phyloP scores from a whole-genome alignment of 1,140 invertebrate species.

The Drosophila ironensis region DNA sequence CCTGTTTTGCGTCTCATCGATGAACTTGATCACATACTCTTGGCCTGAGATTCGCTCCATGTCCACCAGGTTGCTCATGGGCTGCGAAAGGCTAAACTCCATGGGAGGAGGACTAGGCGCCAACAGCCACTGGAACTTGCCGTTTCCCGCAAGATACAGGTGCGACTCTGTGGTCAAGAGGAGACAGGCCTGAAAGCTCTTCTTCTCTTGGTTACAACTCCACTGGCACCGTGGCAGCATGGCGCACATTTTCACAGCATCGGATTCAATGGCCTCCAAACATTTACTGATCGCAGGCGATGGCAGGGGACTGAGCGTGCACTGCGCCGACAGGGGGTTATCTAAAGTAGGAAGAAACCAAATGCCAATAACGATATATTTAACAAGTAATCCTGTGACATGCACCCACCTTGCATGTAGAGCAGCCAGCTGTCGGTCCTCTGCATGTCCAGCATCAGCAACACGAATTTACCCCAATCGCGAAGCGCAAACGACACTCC shows the following conservation, averaged over 20 bases:
- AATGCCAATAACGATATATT: background rate
- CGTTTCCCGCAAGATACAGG: constrained; percentile 68
- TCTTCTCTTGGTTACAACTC: constrained; percentile 65
- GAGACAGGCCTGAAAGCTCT: constrained; percentile 71
- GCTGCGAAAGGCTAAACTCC: constrained; percentile 76
- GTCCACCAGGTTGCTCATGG: constrained; percentile 84
- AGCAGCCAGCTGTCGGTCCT: constrained; percentile 68
- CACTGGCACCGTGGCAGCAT: constrained; percentile 82
- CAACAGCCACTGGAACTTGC: constrained; percentile 82
- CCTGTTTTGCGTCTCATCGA: constrained; percentile 73
- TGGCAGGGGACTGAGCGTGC: constrained; percentile 81
- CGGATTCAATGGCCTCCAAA: constrained; percentile 49
- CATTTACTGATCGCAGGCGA: constrained; percentile 53
- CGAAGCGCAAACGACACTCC: constrained; percentile 60
- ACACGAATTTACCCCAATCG: constrained; percentile 54
- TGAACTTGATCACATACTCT: constrained; percentile 64
- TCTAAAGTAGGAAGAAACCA: constrained; percentile 63
- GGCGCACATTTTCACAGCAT: constrained; percentile 81
- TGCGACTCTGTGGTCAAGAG: constrained; percentile 72
- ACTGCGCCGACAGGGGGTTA: constrained; percentile 80
- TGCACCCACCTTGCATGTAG: constrained; percentile 55
- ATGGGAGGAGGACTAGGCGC: constrained; percentile 13
- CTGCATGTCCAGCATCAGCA: constrained; percentile 68
- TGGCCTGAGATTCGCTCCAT: constrained; percentile 80
- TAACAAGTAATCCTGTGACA: too few relatives aligned